These are phyloP conservation scores for Sinopyrophorus schimmeli DNA, from an alignment of 2,888 invertebrate genomes.

Conservation along the genomic window DNA sequence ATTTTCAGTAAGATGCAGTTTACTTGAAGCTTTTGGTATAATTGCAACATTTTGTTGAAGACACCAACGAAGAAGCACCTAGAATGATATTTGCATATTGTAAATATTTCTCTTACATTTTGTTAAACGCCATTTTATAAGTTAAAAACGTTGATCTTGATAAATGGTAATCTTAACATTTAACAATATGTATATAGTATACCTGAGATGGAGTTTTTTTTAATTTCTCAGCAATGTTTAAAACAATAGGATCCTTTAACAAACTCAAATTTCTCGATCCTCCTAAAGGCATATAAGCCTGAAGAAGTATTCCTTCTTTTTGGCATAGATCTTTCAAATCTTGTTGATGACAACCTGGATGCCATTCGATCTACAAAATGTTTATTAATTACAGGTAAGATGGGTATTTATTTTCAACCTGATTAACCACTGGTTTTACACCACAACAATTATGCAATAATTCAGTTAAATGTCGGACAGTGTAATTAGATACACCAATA, in stretches of 20 bases:
- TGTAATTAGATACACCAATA: constrained; percentile 84
- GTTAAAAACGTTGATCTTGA: too few species aligned
- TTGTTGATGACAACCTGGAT: constrained; percentile 71
- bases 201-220: constrained; percentile 65
- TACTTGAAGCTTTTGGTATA: constrained; percentile 66
- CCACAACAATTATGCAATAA: constrained; percentile 59
- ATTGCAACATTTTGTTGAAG: constrained; percentile 71
- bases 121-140: too few species aligned
- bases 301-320: constrained; percentile 67
- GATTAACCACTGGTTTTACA: constrained; percentile 72
- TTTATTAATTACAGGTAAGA: not conserved
- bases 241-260: constrained; percentile 62
- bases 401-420: constrained; percentile 57
- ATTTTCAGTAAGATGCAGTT: constrained; percentile 63
- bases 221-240: constrained; percentile 62
- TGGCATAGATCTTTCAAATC: constrained; percentile 67
- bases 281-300: constrained; percentile 80
- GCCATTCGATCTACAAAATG: constrained; percentile 70
- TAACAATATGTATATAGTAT: constrained; percentile 8
- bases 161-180: too few species aligned
- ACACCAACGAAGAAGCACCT: constrained; percentile 73
- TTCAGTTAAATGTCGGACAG: constrained; percentile 67
- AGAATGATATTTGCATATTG: not conserved
- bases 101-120: not conserved
- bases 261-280: constrained; percentile 60